Conservation (phyloP, 2,888 invertebrate genomes). For the Drosophila cognata region DNA sequence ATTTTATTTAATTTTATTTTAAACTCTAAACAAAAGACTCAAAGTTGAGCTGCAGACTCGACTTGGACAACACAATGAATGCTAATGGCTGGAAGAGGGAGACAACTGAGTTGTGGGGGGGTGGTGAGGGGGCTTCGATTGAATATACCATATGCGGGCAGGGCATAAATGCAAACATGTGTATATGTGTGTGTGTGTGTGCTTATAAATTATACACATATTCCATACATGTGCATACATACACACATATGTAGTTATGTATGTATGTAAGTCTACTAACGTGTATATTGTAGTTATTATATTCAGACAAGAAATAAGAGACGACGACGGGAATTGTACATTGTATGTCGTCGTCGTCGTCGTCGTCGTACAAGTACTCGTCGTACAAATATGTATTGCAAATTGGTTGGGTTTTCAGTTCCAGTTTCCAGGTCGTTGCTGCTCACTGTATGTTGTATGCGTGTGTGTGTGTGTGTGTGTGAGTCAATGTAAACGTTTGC, state of each 20-base stretch:
- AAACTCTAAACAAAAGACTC: slow-evolving; percentile 75
- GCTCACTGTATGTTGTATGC: slow-evolving; percentile 27
- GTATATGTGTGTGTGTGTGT: slow-evolving; percentile 30
- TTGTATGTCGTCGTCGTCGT: slow-evolving; percentile 8
- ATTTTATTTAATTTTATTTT: slow-evolving; percentile 80
- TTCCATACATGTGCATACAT: slow-evolving; percentile 37
- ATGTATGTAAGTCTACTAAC: slow-evolving; percentile 42
- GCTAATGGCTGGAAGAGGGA: slow-evolving; percentile 43
- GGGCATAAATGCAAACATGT: slow-evolving; percentile 52
- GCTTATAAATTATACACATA: slow-evolving; percentile 55
- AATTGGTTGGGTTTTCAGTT: slow-evolving; percentile 77
- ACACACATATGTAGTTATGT: slow-evolving; percentile 16
- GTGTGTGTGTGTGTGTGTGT: slow-evolving; percentile 13
- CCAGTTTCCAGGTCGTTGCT: slow-evolving; percentile 73
- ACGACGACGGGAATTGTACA: slow-evolving; percentile 52
- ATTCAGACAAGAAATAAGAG: slow-evolving; percentile 49
- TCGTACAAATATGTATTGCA: slow-evolving; percentile 75
- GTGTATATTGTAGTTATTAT: slow-evolving; percentile 50
- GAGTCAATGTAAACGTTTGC: slow-evolving; percentile 42
- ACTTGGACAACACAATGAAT: slow-evolving; percentile 62
- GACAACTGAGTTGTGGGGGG: neutral
- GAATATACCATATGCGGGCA: slow-evolving; percentile 70
- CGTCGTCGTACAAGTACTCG: slow-evolving; percentile 39
- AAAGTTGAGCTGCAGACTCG: slow-evolving; percentile 52
- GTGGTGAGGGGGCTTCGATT: slow-evolving; percentile 24